These are phyloP conservation scores for Pionites leucogaster DNA, from an alignment of 2,113 vertebrate genomes.

Conservation along the genomic window DNA sequence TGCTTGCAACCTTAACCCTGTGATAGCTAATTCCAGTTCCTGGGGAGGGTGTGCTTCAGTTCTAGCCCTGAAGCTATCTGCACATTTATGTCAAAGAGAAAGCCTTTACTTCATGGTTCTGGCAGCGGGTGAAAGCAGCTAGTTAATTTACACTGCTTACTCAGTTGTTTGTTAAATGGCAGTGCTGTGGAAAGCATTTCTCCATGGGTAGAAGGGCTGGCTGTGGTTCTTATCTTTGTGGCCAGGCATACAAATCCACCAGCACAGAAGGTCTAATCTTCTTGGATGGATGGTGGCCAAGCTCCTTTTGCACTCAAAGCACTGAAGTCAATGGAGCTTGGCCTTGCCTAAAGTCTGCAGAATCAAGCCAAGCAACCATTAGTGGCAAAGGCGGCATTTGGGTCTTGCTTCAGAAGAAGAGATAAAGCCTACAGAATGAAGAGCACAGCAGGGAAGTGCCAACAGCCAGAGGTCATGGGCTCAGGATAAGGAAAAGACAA, in stretches of 20 bases:
- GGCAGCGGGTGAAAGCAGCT: slow-evolving; percentile 5
- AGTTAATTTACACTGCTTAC: slow-evolving; percentile 45
- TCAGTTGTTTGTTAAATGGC: slow-evolving; percentile 45
- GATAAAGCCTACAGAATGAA: slow-evolving; percentile 1
- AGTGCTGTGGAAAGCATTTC: slow-evolving; percentile 29
- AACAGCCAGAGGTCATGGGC: slow-evolving; percentile 6
- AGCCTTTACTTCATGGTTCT: neutral
- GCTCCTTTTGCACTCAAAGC: slow-evolving; percentile 29
- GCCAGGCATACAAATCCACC: slow-evolving; percentile 16
- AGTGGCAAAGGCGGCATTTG: neutral
- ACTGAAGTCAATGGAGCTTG: slow-evolving; percentile 46
- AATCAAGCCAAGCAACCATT: slow-evolving; percentile 31
- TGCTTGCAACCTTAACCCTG: neutral
- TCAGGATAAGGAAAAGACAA: neutral
- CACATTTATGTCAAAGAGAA: neutral
- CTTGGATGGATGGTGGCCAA: slow-evolving; percentile 19
- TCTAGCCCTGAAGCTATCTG: neutral
- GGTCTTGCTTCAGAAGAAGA: slow-evolving; percentile 32
- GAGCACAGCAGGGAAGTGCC: neutral
- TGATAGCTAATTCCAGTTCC: neutral
- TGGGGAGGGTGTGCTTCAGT: neutral
- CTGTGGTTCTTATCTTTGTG: slow-evolving; percentile 52
- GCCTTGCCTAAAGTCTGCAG: slow-evolving; percentile 33
- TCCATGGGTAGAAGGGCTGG: slow-evolving; percentile 9
- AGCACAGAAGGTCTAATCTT: slow-evolving; percentile 59